Percentiles rank a stretch among this genome's conserved stretches.
These are phyloP conservation scores for Platichthys stellatus DNA, from an alignment of 2,113 vertebrate species.

Conservation along the genomic window DNA sequence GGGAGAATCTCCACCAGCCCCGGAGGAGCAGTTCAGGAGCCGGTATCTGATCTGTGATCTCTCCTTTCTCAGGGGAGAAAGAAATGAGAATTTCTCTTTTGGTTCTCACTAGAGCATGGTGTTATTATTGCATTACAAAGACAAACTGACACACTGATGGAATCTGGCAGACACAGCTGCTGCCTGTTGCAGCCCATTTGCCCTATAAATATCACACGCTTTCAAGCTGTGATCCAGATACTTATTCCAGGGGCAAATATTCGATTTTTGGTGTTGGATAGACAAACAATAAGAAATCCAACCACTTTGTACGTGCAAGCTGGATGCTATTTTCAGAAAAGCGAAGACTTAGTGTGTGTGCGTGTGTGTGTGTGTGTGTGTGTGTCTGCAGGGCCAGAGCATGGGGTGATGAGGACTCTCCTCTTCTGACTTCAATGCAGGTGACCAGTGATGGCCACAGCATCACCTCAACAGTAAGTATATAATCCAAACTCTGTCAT, in stretches of 20 bases:
- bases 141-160: slow-evolving; percentile 54
- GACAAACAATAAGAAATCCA: slow-evolving; percentile 38
- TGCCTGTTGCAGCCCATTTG: slow-evolving; percentile 40
- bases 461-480: slow-evolving; percentile 75
- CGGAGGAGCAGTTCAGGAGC: slow-evolving; percentile 9
- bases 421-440: slow-evolving; percentile 75
- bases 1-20: not conserved
- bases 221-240: slow-evolving; percentile 48
- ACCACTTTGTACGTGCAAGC: slow-evolving; percentile 15
- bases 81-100: slow-evolving; percentile 40
- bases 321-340: slow-evolving; percentile 44
- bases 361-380: slow-evolving; percentile 19
- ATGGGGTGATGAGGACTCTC: slow-evolving; percentile 78
- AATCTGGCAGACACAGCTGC: slow-evolving; percentile 54
- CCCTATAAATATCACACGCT: slow-evolving; percentile 47
- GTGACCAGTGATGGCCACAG: slow-evolving; percentile 85
- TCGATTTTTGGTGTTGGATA: slow-evolving; percentile 41
- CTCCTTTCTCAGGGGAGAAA: not conserved
- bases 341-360: slow-evolving; percentile 21
- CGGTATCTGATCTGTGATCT: slow-evolving; percentile 38
- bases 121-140: slow-evolving; percentile 52
- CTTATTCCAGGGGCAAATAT: slow-evolving; percentile 39
- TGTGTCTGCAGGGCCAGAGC: slow-evolving; percentile 62
- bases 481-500: not conserved
- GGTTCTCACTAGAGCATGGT: slow-evolving; percentile 16